These are phyloP conservation scores for Heliconius aoede DNA, from an alignment of 2,888 invertebrate species.

Conservation along the genomic window DNA sequence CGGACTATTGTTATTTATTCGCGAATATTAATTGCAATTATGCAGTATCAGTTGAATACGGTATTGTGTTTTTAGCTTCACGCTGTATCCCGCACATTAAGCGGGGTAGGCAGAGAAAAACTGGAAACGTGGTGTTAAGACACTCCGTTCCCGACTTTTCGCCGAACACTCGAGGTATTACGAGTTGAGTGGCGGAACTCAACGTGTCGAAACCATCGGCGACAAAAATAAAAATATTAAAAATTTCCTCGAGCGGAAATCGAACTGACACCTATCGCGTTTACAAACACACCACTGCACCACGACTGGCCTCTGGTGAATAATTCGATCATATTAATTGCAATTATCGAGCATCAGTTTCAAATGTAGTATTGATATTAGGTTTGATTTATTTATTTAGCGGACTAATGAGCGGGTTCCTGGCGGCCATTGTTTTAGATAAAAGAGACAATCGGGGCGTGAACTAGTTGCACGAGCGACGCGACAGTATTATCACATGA, in stretches of 20 bases:
- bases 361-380: conserved; percentile 32
- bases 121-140: no score
- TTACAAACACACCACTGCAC: no score
- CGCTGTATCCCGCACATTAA: no score
- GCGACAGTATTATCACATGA: conserved; percentile 23
- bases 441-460: conserved; percentile 28
- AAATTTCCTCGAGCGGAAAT: no score
- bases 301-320: no score
- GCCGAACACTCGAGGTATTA: no score
- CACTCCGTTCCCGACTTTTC: no score
- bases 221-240: no score
- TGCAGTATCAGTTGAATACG: conserved; percentile 22
- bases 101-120: no score
- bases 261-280: no score
- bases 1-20: conserved; percentile 37
- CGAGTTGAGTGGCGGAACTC: no score
- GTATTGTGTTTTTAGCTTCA: not conserved
- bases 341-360: conserved; percentile 30
- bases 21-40: conserved; percentile 36
- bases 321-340: conserved; percentile 31
- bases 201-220: no score
- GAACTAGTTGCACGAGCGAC: conserved; percentile 22
- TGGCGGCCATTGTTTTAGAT: conserved; percentile 17
- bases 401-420: conserved; percentile 8
- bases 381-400: conserved; percentile 30